Base-by-base conservation (phyloP, 2,113 vertebrate species). In the Ptilorrhoa leucosticta region DNA sequence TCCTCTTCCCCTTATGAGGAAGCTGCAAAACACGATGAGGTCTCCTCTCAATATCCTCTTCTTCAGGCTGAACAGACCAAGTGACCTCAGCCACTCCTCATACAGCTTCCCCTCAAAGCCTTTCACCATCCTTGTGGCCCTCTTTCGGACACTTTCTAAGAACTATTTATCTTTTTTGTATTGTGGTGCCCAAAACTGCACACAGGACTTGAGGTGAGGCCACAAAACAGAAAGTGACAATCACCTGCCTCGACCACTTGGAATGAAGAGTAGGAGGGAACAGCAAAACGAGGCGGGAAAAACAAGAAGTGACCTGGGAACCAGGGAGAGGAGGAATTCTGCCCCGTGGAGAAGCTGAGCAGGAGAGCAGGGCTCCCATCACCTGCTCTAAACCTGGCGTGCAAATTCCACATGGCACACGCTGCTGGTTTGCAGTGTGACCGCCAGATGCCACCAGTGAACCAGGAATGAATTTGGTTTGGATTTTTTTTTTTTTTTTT, bases 301-400 rank as follows among this genome's bases (percentile, higher is more conserved):
- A 78, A 8, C 17, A 63, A 40, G 27, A 20, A 37, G n/a, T 18
- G 19, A 58, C 27, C 5, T 20, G 39, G 10, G 10, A 64, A 40
- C 9, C 10, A 15, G 7, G 15, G 24, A 56, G 15, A 47, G 20
- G 21, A 86, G 30, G 15, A 48, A 37, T 85, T 79, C n/a, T 82
- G 28, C 7, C 20, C 12, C 4, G 0, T 24, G 28, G 6, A 13
- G 22, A 66, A 22, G 4, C 16, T 0, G 0, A 0, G 0, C 11
- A 20, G 1, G 3, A 23, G 8, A 56, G 7, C n/a, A 19, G 22
- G 3, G 24, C 2, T 60, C 21, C 19, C 9, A 7, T 27, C 58
- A 8, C 7, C 45, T 28, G 30, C 11, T 40, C 35, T 21, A n/a
- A 53, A 20, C 9, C 31, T 10, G 28, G 13, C 0, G 0, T 0